phyloP scores from a whole-genome alignment of 1,140 invertebrate species.

The Pachypeltis micranthus region DNA sequence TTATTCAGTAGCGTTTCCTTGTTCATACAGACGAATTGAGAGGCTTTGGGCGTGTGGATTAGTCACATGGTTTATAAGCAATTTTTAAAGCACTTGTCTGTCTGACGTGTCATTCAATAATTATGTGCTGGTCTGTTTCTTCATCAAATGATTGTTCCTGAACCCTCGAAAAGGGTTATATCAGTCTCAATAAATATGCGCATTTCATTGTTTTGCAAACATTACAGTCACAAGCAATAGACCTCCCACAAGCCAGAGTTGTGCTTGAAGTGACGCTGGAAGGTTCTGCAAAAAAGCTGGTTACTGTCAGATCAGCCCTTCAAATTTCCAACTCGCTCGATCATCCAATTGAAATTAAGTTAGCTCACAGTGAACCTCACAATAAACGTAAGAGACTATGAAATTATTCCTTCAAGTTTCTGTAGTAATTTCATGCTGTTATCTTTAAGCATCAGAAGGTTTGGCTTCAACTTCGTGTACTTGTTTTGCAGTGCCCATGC shows the following conservation, averaged over 20 bases:
- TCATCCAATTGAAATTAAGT: conserved; percentile 55
- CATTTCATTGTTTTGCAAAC: no score
- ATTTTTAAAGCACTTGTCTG: no score
- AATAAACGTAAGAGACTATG: conserved; percentile 33
- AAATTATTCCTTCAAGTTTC: no score
- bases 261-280: conserved; percentile 82
- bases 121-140: no score
- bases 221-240: conserved; percentile 19
- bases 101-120: no score
- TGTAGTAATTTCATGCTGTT: no score
- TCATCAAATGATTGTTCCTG: no score
- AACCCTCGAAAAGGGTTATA: no score
- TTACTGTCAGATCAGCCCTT: conserved; percentile 88
- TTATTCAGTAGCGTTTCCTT: not conserved
- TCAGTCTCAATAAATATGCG: no score
- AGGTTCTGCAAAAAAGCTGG: conserved; percentile 84
- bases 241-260: conserved; percentile 50
- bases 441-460: not conserved
- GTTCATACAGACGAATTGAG: no score
- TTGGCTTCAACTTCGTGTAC: not conserved
- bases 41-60: no score
- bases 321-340: conserved; percentile 64
- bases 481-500: conserved; percentile 30
- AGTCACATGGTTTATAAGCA: no score
- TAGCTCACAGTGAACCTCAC: conserved; percentile 42